A percentile compares a stretch with the other conserved stretches of the same genome.
Conservation (phyloP, 2,797 vertebrate genomes). For the Chromobotia macracanthus region DNA sequence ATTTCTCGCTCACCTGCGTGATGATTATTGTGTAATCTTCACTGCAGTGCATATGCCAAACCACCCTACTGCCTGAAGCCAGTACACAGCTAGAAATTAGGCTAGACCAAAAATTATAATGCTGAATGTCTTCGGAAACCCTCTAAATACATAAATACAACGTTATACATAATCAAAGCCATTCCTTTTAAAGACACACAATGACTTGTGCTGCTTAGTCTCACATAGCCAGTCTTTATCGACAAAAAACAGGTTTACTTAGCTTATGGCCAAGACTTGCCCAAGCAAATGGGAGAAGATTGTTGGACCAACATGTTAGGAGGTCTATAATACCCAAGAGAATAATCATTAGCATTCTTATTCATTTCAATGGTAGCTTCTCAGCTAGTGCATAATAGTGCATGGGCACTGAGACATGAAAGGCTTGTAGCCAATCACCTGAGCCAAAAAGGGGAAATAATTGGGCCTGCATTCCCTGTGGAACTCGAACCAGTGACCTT, state of each 20-base stretch:
- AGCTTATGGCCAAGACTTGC: not conserved
- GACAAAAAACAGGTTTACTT: not conserved
- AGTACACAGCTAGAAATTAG: conserved; percentile 26
- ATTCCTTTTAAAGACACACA: not conserved
- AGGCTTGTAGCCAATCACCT: no score
- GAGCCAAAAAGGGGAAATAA: no score
- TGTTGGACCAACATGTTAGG: no score
- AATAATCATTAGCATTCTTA: no score
- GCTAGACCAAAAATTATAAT: not conserved
- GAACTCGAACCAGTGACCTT: not conserved
- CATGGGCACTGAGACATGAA: no score
- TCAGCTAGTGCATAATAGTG: no score
- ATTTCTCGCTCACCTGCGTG: conserved; percentile 19
- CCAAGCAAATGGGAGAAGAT: no score
- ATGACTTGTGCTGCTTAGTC: not conserved
- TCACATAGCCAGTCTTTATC: not conserved
- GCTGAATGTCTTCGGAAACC: not conserved
- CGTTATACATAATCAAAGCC: not conserved
- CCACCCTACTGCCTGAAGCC: conserved; percentile 22
- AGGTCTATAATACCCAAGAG: no score
- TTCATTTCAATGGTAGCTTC: no score
- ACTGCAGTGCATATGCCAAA: conserved; percentile 5
- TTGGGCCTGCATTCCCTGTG: no score
- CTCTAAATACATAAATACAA: not conserved
- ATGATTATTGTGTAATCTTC: conserved; percentile 27